phyloP scores from a whole-genome alignment of 1,140 invertebrate species.

The Steinernema feltiae region DNA sequence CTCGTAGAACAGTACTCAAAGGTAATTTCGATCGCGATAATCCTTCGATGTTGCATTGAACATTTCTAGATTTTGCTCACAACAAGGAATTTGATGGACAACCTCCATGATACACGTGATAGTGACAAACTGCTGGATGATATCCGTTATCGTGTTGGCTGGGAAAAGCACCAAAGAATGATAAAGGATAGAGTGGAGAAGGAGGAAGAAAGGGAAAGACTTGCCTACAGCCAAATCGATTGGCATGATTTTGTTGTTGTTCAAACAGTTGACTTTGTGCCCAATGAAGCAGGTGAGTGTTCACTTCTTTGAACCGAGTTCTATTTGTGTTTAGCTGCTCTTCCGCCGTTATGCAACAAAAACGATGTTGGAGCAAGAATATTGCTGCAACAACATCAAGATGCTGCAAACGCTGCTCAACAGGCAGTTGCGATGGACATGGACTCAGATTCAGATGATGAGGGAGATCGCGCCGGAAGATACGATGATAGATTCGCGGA shows the following conservation, averaged over 20 bases:
- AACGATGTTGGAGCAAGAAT: constrained; percentile 52
- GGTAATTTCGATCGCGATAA: constrained; percentile 60
- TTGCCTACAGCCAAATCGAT: constrained; percentile 94
- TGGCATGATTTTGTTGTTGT: constrained; percentile 99
- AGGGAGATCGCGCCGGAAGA: constrained; percentile 33
- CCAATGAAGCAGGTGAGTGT: constrained; percentile 80
- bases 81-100: constrained; percentile 41
- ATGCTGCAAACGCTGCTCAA: constrained; percentile 50
- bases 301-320: background rate
- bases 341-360: constrained; percentile 51
- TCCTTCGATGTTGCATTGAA: constrained; percentile 77
- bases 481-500: constrained; percentile 5
- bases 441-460: constrained; percentile 53
- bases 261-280: constrained; percentile 97
- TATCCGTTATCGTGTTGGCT: constrained; percentile 88
- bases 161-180: constrained; percentile 83
- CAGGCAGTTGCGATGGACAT: constrained; percentile 55
- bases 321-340: constrained; percentile 38
- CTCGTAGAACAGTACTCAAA: constrained; percentile 96
- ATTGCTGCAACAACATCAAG: constrained; percentile 48
- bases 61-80: constrained; percentile 65
- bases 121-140: constrained; percentile 71
- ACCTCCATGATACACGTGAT: constrained; percentile 28
- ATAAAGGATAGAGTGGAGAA: constrained; percentile 65
- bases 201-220: constrained; percentile 89